Base-by-base conservation (phyloP, 2,888 invertebrate species). In the Drosophila mettleri region DNA sequence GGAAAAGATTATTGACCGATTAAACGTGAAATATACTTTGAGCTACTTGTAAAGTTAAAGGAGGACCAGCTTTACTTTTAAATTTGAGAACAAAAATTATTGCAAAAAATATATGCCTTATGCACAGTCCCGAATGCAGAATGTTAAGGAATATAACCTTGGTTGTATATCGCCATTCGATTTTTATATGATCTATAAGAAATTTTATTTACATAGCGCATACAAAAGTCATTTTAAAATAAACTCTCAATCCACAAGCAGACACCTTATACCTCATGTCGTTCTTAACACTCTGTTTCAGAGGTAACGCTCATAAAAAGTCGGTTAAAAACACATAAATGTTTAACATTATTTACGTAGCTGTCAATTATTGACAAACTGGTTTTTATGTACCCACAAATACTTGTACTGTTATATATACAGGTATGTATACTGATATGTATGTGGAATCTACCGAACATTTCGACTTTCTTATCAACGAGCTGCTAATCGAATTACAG, bases 321-420 rank as follows among this genome's bases (percentile, higher is more conserved):
- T 68, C 49, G 49, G 62, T 67, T 67, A 67, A 53, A 53, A 52
- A 57, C 58, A 81, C 73, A 76, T 65, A 58, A 59, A 60, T 88
- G 83, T 86, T 84, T 66, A 77, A 77, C 77, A 86, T 64, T 84
- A 67, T 84, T 88, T 83, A 83, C 74, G 55, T 78, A 84, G 88
- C 88, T 88, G 84, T 80, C 84, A 80, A 75, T 84, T 86, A 86
- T 83, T 88, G 86, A 88, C 80, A 72, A 80, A 86, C 74, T 45
- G 43, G 66, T 69, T 67, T 79, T 62, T 59, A 63, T 49, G 62
- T 62, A 46, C 24, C 7, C 20, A 20, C 20, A 33, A 16, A 22
- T 52, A 36, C 48, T 41, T 33, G 41, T 14, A 14, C 7, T 27
- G n/a, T 18, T 39, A 41, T 31, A 18, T 34, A 14, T 14, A 22